These are phyloP conservation scores for Pantherophis guttatus DNA, from an alignment of 2,113 vertebrate species.

Conservation along the genomic window DNA sequence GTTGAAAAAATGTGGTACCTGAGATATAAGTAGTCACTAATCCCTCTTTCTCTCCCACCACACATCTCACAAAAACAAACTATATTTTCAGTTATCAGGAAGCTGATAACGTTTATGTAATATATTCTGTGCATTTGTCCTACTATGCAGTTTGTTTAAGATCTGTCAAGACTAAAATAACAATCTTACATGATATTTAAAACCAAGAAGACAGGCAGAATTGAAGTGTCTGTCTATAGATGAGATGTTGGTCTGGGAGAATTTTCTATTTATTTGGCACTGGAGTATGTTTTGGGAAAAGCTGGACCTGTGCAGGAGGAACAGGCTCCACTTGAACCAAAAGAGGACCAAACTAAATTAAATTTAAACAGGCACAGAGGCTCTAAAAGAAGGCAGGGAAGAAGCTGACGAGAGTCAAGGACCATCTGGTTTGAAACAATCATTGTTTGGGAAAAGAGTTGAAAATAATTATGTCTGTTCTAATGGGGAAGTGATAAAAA, in stretches of 20 bases:
- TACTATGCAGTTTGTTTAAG: constrained; percentile 12
- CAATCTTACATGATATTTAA: neutral
- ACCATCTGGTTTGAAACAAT: neutral
- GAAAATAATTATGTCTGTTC: neutral
- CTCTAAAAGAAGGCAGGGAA: neutral
- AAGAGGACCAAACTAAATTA: neutral
- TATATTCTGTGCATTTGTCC: neutral
- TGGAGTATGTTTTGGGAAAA: neutral
- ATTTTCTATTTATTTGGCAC: neutral
- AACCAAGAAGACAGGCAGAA: neutral
- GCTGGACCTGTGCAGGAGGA: neutral
- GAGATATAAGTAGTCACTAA: neutral
- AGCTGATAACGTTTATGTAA: constrained; percentile 5
- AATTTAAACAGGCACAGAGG: neutral
- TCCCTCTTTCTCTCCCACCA: neutral
- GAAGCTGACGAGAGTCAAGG: neutral
- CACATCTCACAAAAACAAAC: neutral
- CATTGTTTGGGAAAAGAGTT: neutral
- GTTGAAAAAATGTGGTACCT: neutral
- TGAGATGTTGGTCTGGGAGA: neutral
- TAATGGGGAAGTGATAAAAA: neutral
- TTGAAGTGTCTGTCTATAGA: neutral
- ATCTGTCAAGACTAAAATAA: neutral
- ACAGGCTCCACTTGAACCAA: neutral
- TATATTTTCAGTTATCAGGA: neutral